Conservation (phyloP, 2,797 vertebrate species). For the Hypotaenidia philippensis region DNA sequence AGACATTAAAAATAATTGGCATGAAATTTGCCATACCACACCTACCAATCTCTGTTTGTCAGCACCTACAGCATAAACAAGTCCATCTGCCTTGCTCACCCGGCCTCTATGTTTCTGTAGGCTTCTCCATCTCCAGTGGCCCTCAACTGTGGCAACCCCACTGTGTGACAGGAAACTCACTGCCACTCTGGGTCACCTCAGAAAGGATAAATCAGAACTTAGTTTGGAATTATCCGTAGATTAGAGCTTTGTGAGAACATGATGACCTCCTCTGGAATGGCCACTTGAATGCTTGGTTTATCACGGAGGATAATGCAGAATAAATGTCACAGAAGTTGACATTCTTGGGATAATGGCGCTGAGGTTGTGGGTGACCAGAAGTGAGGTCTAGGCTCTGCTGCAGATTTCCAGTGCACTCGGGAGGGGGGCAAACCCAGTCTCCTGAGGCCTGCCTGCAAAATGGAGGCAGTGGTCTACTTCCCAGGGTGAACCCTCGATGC, state of each 20-base stretch:
- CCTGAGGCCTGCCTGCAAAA: neutral
- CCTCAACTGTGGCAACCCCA: neutral
- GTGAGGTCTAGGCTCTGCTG: neutral
- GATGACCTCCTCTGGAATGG: neutral
- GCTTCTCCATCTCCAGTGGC: neutral
- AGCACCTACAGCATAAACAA: neutral
- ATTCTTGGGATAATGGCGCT: neutral
- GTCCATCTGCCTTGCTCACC: neutral
- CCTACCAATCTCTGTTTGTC: neutral
- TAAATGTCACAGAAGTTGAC: rapidly evolving
- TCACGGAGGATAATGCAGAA: neutral
- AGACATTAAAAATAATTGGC: neutral
- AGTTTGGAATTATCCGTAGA: neutral
- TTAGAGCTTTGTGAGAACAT: neutral
- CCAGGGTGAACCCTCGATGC: neutral
- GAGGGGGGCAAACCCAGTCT: neutral
- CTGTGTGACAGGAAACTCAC: rapidly evolving
- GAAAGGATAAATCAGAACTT: neutral
- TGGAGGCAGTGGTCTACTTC: neutral
- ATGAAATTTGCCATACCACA: neutral
- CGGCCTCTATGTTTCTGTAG: neutral
- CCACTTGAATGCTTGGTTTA: neutral
- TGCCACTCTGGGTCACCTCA: neutral
- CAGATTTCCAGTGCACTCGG: rapidly evolving
- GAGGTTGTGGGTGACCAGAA: neutral